Evolutionary conservation across 1,140 invertebrate species (phyloP).

Genomic region (Drosophila arizonae): DNA sequence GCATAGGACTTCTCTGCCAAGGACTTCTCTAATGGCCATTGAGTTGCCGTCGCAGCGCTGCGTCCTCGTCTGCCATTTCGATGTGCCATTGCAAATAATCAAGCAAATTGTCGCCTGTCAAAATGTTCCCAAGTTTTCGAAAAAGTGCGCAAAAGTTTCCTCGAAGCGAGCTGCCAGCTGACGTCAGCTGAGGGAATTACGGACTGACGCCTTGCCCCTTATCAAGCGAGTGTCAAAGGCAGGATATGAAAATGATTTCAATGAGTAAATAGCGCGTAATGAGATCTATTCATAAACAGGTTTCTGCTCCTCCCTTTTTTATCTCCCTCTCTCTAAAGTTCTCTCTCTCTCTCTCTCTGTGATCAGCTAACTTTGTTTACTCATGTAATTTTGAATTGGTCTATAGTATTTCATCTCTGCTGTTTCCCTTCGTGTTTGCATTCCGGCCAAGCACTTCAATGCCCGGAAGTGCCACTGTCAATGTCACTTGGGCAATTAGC

Average conservation of each 20-base stretch:
- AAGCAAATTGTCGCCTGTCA: constrained; percentile 76
- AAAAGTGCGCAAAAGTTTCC: constrained; percentile 53
- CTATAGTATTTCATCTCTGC: background rate
- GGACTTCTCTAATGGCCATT: constrained; percentile 22
- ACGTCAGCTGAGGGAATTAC: constrained; percentile 14
- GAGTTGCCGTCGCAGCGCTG: too few relatives aligned
- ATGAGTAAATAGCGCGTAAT: constrained; percentile 31
- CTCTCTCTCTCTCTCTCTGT: too few relatives aligned
- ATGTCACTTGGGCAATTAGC: constrained; percentile 57
- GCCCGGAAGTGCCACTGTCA: constrained; percentile 40
- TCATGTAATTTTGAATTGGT: constrained; percentile 3
- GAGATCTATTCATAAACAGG: constrained; percentile 37
- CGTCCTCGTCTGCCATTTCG: constrained; percentile 6
- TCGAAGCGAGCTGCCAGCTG: constrained; percentile 19
- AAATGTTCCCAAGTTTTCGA: constrained; percentile 55
- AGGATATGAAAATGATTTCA: constrained; percentile 36
- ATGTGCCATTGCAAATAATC: constrained; percentile 58
- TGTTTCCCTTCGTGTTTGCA: background rate
- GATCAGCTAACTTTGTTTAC: constrained; percentile 5
- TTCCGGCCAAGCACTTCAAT: constrained; percentile 3
- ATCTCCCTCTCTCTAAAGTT: background rate
- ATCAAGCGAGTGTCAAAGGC: constrained; percentile 36
- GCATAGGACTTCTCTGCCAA: constrained; percentile 8
- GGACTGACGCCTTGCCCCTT: background rate
- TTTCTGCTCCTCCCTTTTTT: background rate